Evolutionary conservation across 2,113 vertebrate genomes (phyloP), one percentile per base, ranked within the genome.

Genomic region (Rhinoptilus africanus): DNA sequence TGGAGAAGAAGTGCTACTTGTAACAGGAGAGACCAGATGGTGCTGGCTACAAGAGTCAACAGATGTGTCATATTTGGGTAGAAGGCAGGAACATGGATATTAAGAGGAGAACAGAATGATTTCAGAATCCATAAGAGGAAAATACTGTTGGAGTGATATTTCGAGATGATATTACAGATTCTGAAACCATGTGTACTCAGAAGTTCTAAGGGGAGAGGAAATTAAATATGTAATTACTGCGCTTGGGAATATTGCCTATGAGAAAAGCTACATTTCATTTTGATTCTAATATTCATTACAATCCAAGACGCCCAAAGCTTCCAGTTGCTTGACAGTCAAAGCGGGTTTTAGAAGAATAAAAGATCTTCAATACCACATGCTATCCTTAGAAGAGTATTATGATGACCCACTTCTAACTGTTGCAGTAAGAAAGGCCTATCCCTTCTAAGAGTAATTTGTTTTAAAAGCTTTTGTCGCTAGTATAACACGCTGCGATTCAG

Each of bases 201-300:
- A 89, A 62, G 56, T 87, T 92, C 73, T 92, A 82, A 68, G n/a
- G 27, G 66, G 47, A 92, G 18, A 91, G 48, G 47, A 94, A 93
- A 96, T 83, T 50, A 94, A 94, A 85, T 43, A 94, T 1, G 8
- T 39, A 89, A 89, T 89, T 88, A 94, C 34, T 75, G 69, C 57
- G 41, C 69, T 81, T 57, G 76, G 88, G 73, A 88, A 83, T 78
- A 89, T 10, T 60, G 79, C 50, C 60, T 45, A 59, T 14, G 39
- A 92, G 73, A 78, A 92, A 88, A 93, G 27, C 53, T 62, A 26
- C 76, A 53, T 81, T 93, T 95, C 60, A 91, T 75, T 95, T 88
- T 26, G 39, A 81, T 86, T 91, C 84, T 62, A 95, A 85, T 85
- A 91, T 73, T 91, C 74, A 79, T 85, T 78, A 48, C 35, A 66